Evolutionary conservation across 1,140 invertebrate species (phyloP).

Genomic region (Drosophila setifemur): DNA sequence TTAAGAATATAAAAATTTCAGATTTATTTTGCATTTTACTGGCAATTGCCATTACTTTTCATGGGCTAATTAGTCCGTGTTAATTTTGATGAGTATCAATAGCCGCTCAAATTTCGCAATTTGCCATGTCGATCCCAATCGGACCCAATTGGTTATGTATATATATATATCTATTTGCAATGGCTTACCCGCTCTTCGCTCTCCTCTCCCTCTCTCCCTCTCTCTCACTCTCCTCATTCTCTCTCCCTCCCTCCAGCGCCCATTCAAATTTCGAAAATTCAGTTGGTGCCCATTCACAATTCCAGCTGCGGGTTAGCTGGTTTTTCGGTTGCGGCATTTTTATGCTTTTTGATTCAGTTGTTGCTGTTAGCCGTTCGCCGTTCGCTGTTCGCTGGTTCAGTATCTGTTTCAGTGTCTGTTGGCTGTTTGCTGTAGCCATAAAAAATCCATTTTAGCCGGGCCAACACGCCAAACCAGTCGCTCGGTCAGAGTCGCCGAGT

Average conservation of each 20-base stretch:
- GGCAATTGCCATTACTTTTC: no score
- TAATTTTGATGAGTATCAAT: not conserved
- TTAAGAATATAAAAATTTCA: no score
- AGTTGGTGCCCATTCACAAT: slow-evolving; percentile 21
- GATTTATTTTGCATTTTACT: no score
- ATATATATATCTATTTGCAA: slow-evolving; percentile 9
- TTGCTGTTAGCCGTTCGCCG: not conserved
- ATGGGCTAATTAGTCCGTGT: no score
- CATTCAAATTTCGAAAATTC: slow-evolving; percentile 18
- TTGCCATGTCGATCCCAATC: not conserved
- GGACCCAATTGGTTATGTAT: not conserved
- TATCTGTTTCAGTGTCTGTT: not conserved
- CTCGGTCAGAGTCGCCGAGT: slow-evolving; percentile 37
- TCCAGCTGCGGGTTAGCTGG: slow-evolving; percentile 9
- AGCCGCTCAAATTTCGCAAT: slow-evolving; percentile 3
- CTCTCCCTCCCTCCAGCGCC: not conserved
- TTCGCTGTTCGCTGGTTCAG: not conserved
- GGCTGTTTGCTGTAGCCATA: slow-evolving; percentile 19
- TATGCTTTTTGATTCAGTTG: slow-evolving; percentile 34
- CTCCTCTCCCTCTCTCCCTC: not conserved
- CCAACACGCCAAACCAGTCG: slow-evolving; percentile 47
- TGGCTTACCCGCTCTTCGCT: slow-evolving; percentile 28
- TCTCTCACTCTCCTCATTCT: not conserved
- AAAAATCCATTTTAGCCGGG: slow-evolving; percentile 41
- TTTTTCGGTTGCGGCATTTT: slow-evolving; percentile 26